phyloP scores from a whole-genome alignment of 2,113 vertebrate species.

The Mormoops blainvillei region DNA sequence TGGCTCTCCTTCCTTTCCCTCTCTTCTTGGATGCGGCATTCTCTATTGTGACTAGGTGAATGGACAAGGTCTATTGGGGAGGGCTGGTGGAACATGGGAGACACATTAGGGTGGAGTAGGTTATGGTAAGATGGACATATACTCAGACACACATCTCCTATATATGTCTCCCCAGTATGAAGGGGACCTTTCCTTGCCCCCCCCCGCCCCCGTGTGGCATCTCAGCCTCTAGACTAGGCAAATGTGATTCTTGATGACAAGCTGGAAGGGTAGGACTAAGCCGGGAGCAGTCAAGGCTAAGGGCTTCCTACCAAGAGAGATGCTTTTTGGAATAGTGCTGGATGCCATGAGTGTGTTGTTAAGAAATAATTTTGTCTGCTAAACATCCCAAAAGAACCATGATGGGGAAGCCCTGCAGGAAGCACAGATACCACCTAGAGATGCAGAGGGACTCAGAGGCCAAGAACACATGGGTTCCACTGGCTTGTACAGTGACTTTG shows the following conservation, averaged over 20 bases:
- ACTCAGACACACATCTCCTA: neutral
- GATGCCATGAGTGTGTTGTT: neutral
- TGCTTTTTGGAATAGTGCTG: neutral
- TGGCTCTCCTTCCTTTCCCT: neutral
- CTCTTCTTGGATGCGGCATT: neutral
- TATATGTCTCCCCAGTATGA: neutral
- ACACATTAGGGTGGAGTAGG: neutral
- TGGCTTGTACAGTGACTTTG: neutral
- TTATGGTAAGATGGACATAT: neutral
- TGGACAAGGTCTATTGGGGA: neutral
- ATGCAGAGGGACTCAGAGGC: neutral
- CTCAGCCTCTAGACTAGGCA: neutral
- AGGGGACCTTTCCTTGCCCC: neutral
- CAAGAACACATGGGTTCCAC: neutral
- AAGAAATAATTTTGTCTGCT: neutral
- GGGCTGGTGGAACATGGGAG: neutral
- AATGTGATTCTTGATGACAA: conserved; percentile 24
- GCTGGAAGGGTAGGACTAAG: neutral
- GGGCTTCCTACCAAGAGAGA: neutral
- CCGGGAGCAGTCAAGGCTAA: neutral
- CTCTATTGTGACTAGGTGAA: neutral
- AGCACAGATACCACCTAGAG: neutral
- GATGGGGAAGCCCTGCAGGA: neutral
- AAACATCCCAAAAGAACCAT: neutral
- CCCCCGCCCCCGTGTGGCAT: neutral